phyloP scores from a whole-genome alignment of 53 echinoderm and acorn worm genomes.

The Echinometra lucunter region DNA sequence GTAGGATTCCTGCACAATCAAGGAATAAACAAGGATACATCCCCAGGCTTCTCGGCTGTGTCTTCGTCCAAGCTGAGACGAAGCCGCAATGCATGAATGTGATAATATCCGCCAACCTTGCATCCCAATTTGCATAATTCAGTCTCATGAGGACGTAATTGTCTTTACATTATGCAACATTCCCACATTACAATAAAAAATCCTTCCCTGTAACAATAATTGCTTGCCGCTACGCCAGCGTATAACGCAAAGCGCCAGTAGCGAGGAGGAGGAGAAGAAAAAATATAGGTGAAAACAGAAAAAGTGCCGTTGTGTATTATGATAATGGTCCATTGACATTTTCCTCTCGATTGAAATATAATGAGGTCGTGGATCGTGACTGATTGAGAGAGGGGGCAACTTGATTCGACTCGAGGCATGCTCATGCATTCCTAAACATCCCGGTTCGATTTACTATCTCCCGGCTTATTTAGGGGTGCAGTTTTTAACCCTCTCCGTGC shows the following conservation, averaged over 20 bases:
- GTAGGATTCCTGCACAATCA: not conserved
- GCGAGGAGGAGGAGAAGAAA: no score
- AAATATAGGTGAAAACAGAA: not conserved
- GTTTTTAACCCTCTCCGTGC: not conserved
- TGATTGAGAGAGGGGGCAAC: constrained; percentile 8
- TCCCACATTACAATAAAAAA: not conserved
- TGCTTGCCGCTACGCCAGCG: not conserved
- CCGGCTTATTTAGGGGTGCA: not conserved
- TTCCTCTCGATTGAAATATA: constrained; percentile 50
- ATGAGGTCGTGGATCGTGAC: constrained; percentile 33
- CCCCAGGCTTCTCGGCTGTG: not conserved
- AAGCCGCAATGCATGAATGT: not conserved
- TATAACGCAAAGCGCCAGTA: not conserved
- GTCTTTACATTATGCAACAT: not conserved
- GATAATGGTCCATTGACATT: constrained; percentile 59
- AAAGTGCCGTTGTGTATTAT: constrained; percentile 25
- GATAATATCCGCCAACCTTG: not conserved
- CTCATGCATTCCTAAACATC: not conserved
- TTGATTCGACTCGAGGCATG: not conserved
- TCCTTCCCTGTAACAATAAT: not conserved
- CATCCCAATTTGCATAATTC: not conserved
- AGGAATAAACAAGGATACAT: not conserved
- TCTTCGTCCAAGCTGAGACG: not conserved
- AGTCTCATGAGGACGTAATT: not conserved
- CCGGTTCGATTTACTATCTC: not conserved